Conservation (phyloP, 2,113 vertebrate species). For the Bujurquina vittata region DNA sequence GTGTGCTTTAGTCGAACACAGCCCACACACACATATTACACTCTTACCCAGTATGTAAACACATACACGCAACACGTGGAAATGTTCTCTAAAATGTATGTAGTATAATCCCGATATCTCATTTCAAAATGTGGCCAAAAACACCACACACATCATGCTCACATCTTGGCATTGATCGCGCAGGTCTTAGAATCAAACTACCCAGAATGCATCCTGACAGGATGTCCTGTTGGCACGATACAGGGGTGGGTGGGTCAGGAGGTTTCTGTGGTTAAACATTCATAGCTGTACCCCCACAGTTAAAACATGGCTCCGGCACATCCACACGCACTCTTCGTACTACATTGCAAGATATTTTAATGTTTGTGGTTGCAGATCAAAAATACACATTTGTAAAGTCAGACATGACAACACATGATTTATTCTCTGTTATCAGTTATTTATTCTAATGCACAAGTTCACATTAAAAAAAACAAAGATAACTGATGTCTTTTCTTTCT, state of each 20-base stretch:
- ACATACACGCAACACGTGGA: conserved; percentile 15
- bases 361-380: not conserved
- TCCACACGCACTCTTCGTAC: not conserved
- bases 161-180: conserved; percentile 40
- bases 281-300: conserved; percentile 37
- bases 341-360: not conserved
- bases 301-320: conserved; percentile 12
- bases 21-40: conserved; percentile 51
- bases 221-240: conserved; percentile 75
- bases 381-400: not conserved
- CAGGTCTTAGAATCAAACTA: conserved; percentile 61
- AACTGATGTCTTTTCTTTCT: not conserved
- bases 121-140: conserved; percentile 1
- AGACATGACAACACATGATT: not conserved
- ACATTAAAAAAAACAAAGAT: not conserved
- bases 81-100: not conserved
- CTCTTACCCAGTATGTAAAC: conserved; percentile 28
- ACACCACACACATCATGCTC: not conserved
- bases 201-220: conserved; percentile 73
- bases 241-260: conserved; percentile 50
- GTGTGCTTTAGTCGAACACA: conserved; percentile 14
- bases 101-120: not conserved
- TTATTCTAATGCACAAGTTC: not conserved
- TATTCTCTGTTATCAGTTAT: not conserved
- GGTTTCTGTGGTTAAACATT: conserved; percentile 72